Evolutionary conservation across 2,797 vertebrate genomes (phyloP), one percentile per base, ranked within the genome.

Genomic region (Pantherophis alleghaniensis): DNA sequence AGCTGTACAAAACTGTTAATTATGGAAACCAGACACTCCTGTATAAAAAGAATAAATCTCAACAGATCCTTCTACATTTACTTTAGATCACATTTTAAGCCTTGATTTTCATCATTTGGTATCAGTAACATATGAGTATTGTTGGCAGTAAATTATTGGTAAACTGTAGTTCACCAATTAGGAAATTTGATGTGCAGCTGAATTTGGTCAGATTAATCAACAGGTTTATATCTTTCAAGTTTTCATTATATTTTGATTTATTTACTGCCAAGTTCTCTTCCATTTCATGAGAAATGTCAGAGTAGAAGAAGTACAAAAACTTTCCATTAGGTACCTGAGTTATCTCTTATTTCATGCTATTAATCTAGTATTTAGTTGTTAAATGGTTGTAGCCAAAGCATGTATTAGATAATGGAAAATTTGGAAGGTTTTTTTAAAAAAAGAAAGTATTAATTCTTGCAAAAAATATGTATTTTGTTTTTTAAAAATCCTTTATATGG

Each of bases 281-380:
- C 74, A 83, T 83, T 83, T 83, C 74, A 83, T 83, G 37, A 83
- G 74, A 83, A 79, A 79, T 79, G 3, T 37, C 7, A 79, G 32
- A 20, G 32, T 42, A 79, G 32, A 69, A 69, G 5, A 42, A 22
- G 9, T 79, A 42, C 18, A 79, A 42, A 42, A 42, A 42, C 18
- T 20, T 91, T 55, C 90, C 26, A 0, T 0, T n/a, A 24, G 66
- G 89, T 88, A 93, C 47, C n/a, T 47, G 92, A 57, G 14, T 0
- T 0, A 16, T 90, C 12, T 51, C 93, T 87, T 47, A 22, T 83
- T 83, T 83, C 74, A 83, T 47, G 74, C n/a, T 24, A 51, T 57
- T 88, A 7, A 20, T 42, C 59, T 87, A 91, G 61, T 28, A 47
- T 94, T 16, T 60, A 0, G 0, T 32, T 86, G 11, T 37, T 66